A percentile compares a stretch with the other conserved stretches of the same genome.
Conservation (phyloP, 1,140 invertebrate species). For the Daktulosphaira vitifoliae region DNA sequence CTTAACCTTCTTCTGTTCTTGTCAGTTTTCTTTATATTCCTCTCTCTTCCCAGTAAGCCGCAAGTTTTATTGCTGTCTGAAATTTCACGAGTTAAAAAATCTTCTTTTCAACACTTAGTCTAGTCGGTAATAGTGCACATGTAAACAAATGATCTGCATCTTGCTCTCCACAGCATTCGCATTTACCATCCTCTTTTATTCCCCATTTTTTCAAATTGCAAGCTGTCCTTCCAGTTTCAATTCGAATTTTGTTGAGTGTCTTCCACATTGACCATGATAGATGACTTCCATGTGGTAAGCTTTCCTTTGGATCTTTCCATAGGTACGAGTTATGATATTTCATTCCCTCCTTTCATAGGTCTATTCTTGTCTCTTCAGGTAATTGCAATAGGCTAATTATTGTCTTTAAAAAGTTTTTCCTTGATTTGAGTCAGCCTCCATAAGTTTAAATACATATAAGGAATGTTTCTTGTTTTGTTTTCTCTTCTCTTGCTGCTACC, state of each 20-base stretch:
- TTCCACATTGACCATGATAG: constrained; percentile 13
- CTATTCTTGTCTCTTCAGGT: constrained; percentile 34
- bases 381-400: neutral
- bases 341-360: constrained; percentile 2
- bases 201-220: neutral
- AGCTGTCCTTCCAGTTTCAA: neutral
- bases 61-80: neutral
- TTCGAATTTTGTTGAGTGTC: constrained; percentile 6
- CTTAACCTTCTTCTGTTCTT: neutral
- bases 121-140: neutral
- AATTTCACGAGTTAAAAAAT: neutral
- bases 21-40: neutral
- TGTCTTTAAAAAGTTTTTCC: constrained; percentile 6
- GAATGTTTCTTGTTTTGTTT: constrained; percentile 23
- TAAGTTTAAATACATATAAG: neutral
- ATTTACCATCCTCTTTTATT: constrained; percentile 2
- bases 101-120: neutral
- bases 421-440: constrained; percentile 7
- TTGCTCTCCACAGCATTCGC: neutral
- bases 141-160: neutral
- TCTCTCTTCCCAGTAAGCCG: neutral
- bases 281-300: constrained; percentile 3
- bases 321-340: neutral
- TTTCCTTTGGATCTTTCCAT: constrained; percentile 10
- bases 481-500: neutral